phyloP scores from a whole-genome alignment of 2,113 vertebrate genomes.

The Coptodon bakossiorum region DNA sequence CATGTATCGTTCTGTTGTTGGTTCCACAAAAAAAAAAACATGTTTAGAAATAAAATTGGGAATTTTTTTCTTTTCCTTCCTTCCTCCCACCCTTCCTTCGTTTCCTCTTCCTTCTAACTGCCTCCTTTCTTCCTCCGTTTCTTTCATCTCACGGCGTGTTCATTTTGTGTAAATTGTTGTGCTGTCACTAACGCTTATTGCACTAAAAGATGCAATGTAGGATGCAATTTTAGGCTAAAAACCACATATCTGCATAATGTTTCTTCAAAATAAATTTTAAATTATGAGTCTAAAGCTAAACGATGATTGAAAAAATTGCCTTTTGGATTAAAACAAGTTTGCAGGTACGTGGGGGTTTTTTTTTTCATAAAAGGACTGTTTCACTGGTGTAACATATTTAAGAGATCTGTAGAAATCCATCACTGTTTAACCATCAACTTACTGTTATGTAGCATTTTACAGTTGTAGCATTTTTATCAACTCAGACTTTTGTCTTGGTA shows the following conservation, averaged over 20 bases:
- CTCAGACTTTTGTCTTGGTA: conserved; percentile 47
- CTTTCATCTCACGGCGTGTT: neutral
- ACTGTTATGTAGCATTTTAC: conserved; percentile 75
- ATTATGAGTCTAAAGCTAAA: neutral
- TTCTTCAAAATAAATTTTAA: neutral
- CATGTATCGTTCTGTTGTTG: conserved; percentile 52
- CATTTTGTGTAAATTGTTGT: conserved; percentile 30
- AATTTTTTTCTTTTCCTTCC: conserved; percentile 12
- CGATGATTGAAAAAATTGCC: neutral
- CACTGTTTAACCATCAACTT: conserved; percentile 48
- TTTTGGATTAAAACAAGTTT: neutral
- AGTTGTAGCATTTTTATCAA: conserved; percentile 72
- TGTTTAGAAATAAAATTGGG: conserved; percentile 45
- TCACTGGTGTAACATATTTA: conserved; percentile 24
- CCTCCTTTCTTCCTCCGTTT: neutral
- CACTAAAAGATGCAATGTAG: conserved; percentile 41
- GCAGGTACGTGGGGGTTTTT: conserved; percentile 6
- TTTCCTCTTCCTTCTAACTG: neutral
- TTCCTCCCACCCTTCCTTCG: neutral
- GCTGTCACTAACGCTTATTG: conserved; percentile 33
- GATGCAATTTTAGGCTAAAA: conserved; percentile 24
- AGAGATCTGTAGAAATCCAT: conserved; percentile 23
- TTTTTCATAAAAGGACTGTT: conserved; percentile 14
- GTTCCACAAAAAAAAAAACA: conserved; percentile 15
- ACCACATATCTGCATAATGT: conserved; percentile 17